phyloP scores from a whole-genome alignment of 2,797 vertebrate genomes.

The Cynopterus sphinx region DNA sequence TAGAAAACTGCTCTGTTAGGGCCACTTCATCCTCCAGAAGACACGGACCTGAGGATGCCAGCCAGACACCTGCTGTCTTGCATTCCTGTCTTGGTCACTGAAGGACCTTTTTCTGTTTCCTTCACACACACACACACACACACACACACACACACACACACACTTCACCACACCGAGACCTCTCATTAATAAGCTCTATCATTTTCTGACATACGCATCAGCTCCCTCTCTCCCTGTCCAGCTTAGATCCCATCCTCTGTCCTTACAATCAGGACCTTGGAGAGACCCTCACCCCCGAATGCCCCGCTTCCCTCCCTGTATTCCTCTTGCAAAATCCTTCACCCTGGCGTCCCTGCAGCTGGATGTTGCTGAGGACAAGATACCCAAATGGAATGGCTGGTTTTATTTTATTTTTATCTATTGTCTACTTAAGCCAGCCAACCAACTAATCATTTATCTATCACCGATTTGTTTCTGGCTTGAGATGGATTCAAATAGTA shows the following conservation, averaged over 20 bases:
- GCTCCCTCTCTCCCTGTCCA: neutral
- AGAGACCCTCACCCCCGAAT: neutral
- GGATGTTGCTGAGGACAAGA: neutral
- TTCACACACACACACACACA: neutral
- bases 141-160: too few species aligned
- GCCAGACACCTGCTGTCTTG: neutral
- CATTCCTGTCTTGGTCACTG: neutral
- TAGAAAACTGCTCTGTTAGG: neutral
- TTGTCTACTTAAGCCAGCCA: neutral
- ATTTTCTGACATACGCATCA: neutral
- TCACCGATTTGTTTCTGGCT: neutral
- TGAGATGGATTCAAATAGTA: neutral
- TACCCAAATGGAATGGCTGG: neutral
- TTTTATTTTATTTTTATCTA: neutral
- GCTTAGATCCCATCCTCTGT: neutral
- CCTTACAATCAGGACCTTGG: neutral
- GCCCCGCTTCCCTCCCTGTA: neutral
- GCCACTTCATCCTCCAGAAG: neutral
- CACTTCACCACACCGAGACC: neutral
- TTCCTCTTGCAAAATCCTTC: neutral
- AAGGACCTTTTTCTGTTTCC: neutral
- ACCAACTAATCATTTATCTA: neutral
- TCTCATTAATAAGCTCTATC: neutral
- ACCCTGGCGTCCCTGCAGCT: neutral
- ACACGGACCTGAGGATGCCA: neutral